These are phyloP conservation scores for Drosophila kanekoi DNA, from an alignment of 2,888 invertebrate species.

Conservation along the genomic window DNA sequence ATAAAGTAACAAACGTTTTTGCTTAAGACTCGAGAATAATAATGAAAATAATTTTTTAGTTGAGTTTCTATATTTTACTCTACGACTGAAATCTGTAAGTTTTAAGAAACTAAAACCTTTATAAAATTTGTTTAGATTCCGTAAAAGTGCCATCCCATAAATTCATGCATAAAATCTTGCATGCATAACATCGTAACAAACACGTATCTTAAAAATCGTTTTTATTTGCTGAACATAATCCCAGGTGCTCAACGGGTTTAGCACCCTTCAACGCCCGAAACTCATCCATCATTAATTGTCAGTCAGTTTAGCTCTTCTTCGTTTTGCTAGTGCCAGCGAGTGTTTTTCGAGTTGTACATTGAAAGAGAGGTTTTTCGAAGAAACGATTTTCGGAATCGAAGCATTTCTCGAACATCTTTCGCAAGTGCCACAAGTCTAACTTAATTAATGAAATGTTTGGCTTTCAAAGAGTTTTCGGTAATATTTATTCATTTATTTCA, in stretches of 20 bases:
- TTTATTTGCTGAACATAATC: constrained; percentile 23
- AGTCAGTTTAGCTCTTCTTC: constrained; percentile 45
- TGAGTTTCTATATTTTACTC: too few species aligned
- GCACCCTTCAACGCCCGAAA: constrained; percentile 53
- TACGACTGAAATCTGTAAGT: too few species aligned
- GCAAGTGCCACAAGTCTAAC: constrained; percentile 30
- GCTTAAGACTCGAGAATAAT: too few species aligned
- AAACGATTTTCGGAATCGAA: constrained; percentile 23
- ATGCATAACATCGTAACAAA: neutral
- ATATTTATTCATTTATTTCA: constrained; percentile 67
- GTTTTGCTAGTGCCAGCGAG: constrained; percentile 2
- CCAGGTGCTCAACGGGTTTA: constrained; percentile 36
- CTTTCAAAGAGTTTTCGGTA: constrained; percentile 46
- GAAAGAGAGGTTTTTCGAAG: constrained; percentile 8
- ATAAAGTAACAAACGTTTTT: too few species aligned
- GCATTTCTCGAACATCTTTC: constrained; percentile 12
- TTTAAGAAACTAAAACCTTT: too few species aligned
- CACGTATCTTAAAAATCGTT: constrained; percentile 14
- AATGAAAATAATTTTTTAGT: too few species aligned
- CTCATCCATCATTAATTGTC: constrained; percentile 81
- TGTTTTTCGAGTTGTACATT: constrained; percentile 4
- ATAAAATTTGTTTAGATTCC: too few species aligned
- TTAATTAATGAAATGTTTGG: constrained; percentile 49
- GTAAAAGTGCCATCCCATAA: too few species aligned
- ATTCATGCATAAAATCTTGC: neutral